Percentiles rank a stretch among this genome's conserved stretches.
Evolutionary conservation across 2,797 vertebrate genomes (phyloP).

Genomic region (Podarcis siculus): DNA sequence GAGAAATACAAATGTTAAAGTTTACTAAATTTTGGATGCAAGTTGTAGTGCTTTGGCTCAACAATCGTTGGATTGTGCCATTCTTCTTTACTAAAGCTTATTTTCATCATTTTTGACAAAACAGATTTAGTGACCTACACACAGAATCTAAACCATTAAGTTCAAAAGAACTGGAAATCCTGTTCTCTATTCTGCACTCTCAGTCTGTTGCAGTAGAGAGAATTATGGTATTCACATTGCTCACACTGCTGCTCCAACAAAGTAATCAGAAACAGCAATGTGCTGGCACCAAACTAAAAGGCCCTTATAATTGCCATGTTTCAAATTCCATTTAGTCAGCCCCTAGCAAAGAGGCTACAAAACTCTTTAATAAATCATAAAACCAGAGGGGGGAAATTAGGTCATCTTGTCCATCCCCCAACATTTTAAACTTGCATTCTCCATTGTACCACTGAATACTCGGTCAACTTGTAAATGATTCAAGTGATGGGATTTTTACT

Average conservation of each 20-base stretch:
- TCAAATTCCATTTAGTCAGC: conserved; percentile 54
- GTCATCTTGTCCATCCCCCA: conserved; percentile 43
- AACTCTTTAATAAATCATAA: conserved; percentile 73
- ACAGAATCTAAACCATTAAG: neutral
- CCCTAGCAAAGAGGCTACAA: conserved; percentile 48
- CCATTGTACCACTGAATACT: conserved; percentile 1
- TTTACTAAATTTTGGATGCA: neutral
- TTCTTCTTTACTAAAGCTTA: neutral
- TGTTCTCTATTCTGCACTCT: neutral
- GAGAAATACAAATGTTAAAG: neutral
- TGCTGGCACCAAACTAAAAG: conserved; percentile 47
- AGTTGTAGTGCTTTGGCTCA: neutral
- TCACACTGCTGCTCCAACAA: neutral
- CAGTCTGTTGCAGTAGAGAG: neutral
- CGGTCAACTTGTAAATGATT: conserved; percentile 61
- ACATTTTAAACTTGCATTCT: neutral
- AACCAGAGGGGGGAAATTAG: conserved; percentile 60
- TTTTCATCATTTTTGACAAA: conserved; percentile 9
- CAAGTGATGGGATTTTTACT: conserved; percentile 47
- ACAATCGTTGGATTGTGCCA: neutral
- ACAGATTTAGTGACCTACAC: neutral
- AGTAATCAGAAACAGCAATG: neutral
- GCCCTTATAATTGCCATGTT: conserved; percentile 43
- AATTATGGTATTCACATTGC: neutral
- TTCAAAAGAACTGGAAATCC: neutral